Base-by-base conservation (phyloP, 2,888 invertebrate genomes). In the Mantis religiosa region DNA sequence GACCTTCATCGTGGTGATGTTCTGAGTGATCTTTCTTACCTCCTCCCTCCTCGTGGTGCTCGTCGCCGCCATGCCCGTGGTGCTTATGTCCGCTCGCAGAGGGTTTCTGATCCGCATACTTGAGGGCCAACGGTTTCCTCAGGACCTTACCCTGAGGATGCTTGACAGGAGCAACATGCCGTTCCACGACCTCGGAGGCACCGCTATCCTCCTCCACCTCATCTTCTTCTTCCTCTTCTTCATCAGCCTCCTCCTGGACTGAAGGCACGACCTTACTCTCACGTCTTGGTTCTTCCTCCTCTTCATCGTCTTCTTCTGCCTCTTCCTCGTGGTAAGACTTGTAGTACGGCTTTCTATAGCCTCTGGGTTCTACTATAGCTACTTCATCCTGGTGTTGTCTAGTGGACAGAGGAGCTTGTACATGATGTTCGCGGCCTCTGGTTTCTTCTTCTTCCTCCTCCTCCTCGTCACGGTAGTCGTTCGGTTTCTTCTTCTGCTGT, bases 11-110 rank as follows among this genome's bases (percentile, higher is more conserved):
- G 83, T 94, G 93, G 87, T 95, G 94, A 85, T 95, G 94, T 28
- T 95, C 94, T 0, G 95, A 93, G 87, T 94, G 93, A 90, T 95
- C 94, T 86, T 95, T 94, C 85, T 94, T 93, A 0, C 94, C 95
- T 0, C 94, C 95, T 84, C 95, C 96, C 89, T 94, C 93, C 89
- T 91, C 91, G 88, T 90, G 90, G 86, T 91, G 90, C 4, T 82
- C 85, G 9, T 82, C 88, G 25, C 81, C 85, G 27, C 84, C 84
- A 3, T 71, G 54, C 54, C 20, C 54, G 54, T 71, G 54, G 54
- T 71, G 54, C 54, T 71, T 71, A 20, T 71, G 54, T 28, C 87
- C 87, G 41, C 82, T 82, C 15, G 87, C 87, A 15, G 82, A 25
- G 6, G 87, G n/a, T 25, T 87, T 87, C 34, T 87, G 87, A 82